Base-by-base conservation (phyloP, 2,113 vertebrate species). In the Xiphias gladius region DNA sequence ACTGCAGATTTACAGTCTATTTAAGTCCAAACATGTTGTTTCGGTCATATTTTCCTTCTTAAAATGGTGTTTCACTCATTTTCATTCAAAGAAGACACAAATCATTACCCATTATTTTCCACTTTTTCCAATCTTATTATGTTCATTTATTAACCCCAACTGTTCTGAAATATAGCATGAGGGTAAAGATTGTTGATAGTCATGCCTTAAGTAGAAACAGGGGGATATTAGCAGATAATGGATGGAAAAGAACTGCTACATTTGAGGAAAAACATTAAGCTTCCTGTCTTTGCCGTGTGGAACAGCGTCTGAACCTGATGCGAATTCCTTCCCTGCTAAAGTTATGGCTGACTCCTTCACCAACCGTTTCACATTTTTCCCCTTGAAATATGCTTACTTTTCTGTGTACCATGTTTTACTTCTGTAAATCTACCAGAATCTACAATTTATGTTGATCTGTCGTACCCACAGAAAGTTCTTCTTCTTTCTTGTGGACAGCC, bases 301-400 rank as follows among this genome's bases (percentile, higher is more conserved):
- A 89, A 70, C 73, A 72, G 81, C 83, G 71, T 83, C 55, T 87
- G 79, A 91, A 89, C 72, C 88, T 94, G 87, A 90, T 90, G 85
- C 91, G 69, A 92, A 92, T 91, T 89, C 79, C 86, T 92, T 88
- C 39, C 62, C 78, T 65, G 80, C 67, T 78, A 92, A 82, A 91
- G 87, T 69, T 80, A 78, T 84, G 64, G 46, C 3, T 0, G 35
- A 79, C 26, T 4, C 84, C 71, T 75, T 79, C 59, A 84, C 66
- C 74, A 80, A 82, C 50, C 58, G 22, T 65, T 88, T 86, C 66
- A 62, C 59, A 67, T 82, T 74, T 88, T 70, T 58, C 63, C 61
- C 26, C 57, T 61, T 75, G 6, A 73, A 76, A 72, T 69, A 73
- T 73, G 71, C 74, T 83, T 72, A 55, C 58, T 12, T 75, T 65